Evolutionary conservation across 2,113 vertebrate genomes (phyloP), one percentile per base, ranked within the genome.

Genomic region (Erpornis zantholeuca): DNA sequence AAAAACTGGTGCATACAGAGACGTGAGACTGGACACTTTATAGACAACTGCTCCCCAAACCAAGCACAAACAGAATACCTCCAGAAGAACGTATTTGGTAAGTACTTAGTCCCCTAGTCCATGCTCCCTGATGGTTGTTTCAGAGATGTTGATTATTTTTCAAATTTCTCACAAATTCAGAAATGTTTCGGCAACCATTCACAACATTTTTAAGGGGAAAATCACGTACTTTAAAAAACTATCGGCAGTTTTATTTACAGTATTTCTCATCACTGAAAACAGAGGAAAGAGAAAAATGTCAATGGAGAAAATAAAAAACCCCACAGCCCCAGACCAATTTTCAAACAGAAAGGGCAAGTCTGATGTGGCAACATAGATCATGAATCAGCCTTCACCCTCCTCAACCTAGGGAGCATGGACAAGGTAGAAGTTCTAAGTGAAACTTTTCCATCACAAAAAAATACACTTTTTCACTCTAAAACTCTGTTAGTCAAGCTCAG

Each of bases 381-480:
- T 5, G 9, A 44, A 44, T 64, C 57, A 79, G 28, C 40, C 53
- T 57, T 90, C 76, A 38, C 20, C 47, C 47, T 79, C 69, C 71
- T 82, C 63, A 59, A 5, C 12, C 33, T 9, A 66, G 12, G 25
- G 21, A 70, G 64, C 86, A 83, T 0, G 6, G 63, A 80, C 45
- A 86, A 69, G 33, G 47, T 77, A 63, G 18, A 7, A 86, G 40
- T 52, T 78, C 15, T 33, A 54, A 45, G 15, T 27, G 53, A 36
- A 89, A 38, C 71, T 61, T 38, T 73, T 61, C 63, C 79, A 88
- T 42, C n/a, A 50, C 29, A 42, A 66, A 76, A 76, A 7, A 40
- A 64, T 8, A 40, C 0, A 0, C 2, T 68, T 64, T 75, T 75
- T 47, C 6, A 4, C 40, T 91, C 79, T 40, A 75, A 25, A 69